These are phyloP conservation scores for Uropsilus gracilis DNA, from an alignment of 2,113 vertebrate species.

Conservation along the genomic window DNA sequence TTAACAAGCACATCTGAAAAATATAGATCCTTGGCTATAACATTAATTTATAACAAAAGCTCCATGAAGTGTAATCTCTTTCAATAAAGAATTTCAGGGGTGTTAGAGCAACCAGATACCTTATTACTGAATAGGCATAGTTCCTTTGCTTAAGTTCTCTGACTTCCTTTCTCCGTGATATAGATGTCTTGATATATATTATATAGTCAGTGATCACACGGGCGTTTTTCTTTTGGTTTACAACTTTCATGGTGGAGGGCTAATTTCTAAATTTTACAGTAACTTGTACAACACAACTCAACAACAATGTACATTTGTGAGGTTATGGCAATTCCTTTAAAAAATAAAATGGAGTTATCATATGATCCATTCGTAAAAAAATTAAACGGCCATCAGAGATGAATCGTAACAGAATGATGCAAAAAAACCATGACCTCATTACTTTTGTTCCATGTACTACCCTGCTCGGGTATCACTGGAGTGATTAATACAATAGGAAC, in stretches of 20 bases:
- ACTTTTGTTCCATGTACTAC: not conserved
- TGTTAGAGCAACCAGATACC: slow-evolving; percentile 7
- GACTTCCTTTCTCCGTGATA: not conserved
- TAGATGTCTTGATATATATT: not conserved
- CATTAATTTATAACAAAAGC: slow-evolving; percentile 6
- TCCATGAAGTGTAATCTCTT: not conserved
- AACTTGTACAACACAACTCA: too few species aligned
- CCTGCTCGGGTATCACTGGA: not conserved
- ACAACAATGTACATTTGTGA: too few species aligned
- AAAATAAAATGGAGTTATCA: too few species aligned
- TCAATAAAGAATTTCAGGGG: not conserved
- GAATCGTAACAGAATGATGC: not conserved
- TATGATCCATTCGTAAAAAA: too few species aligned
- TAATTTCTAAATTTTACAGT: too few species aligned
- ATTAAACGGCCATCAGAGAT: not conserved
- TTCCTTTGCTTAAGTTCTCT: slow-evolving; percentile 13
- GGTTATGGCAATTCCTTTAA: too few species aligned
- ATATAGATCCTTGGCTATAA: not conserved
- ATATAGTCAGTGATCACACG: not conserved
- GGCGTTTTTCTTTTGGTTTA: not conserved
- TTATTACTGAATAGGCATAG: slow-evolving; percentile 19
- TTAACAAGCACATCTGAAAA: not conserved
- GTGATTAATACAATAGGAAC: not conserved
- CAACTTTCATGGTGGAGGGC: not conserved
- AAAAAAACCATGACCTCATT: not conserved